Conservation (phyloP, 2,888 invertebrate species). For the Lasioglossum lativentre region DNA sequence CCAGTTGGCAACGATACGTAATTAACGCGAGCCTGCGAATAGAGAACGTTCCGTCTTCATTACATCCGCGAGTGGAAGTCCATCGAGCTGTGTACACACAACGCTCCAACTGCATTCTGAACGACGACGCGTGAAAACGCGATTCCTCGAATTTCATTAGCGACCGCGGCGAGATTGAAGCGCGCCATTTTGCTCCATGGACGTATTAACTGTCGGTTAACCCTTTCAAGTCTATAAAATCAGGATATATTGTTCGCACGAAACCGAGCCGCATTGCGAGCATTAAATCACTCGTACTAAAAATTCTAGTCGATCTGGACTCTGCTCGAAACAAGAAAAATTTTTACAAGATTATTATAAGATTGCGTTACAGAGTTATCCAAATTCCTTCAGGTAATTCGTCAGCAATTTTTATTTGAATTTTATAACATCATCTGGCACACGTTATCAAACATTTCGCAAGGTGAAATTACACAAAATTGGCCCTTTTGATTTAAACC, state of each 20-base stretch:
- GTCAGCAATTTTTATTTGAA: too few relatives aligned
- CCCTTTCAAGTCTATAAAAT: not conserved
- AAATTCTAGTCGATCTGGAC: too few relatives aligned
- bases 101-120: not conserved
- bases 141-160: conserved; percentile 35
- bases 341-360: too few relatives aligned
- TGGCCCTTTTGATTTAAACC: too few relatives aligned
- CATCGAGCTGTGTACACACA: not conserved
- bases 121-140: conserved; percentile 3
- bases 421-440: too few relatives aligned
- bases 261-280: too few relatives aligned
- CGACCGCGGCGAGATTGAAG: not conserved
- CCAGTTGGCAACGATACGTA: conserved; percentile 7
- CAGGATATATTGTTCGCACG: not conserved
- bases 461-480: too few relatives aligned
- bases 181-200: conserved; percentile 12
- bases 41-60: conserved; percentile 19
- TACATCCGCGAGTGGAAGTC: not conserved
- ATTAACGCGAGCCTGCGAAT: conserved; percentile 26
- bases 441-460: too few relatives aligned
- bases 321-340: too few relatives aligned
- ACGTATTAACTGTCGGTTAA: not conserved
- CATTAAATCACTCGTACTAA: too few relatives aligned
- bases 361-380: too few relatives aligned
- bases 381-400: too few relatives aligned